Evolutionary conservation across 37 sponge, comb jelly and placozoan species (phyloP), one percentile per base, ranked within the genome.

Genomic region (Oopsacas minuta): DNA sequence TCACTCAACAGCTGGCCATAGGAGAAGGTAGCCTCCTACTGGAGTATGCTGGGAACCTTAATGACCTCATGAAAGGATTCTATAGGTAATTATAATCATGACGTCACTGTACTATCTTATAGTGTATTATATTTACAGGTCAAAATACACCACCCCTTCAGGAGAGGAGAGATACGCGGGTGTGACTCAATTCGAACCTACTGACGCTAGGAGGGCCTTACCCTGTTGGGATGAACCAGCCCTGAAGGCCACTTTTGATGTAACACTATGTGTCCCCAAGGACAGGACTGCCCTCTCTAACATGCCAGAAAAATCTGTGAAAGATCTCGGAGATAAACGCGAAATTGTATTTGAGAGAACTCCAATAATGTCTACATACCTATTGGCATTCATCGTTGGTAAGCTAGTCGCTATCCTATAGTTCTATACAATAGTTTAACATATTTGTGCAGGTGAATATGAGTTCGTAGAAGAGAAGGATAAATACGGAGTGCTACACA

Each of bases 141-240:
- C 90, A 34, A 92, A 90, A 83, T 95, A 92, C 87, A 87, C 83
- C 25, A 38, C 81, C 12, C 87, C 89, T 23, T 69, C 38, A 38
- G 82, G 53, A 0, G 88, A 89, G 75, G 90, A 90, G 81, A 37
- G 88, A 0, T 89, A 82, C 46, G 88, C 85, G 35, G 92, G 92
- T 28, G 90, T 87, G 22, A 94, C 94, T n/a, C 94, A 94, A 86
- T 94, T 94, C 87, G 94, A 94, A 61, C 82, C 98, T 20, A 90
- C 95, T 30, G 99, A 97, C 90, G 99, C 99, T 34, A 53, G 99
- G 0, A 86, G 94, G 25, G 99, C 99, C 37, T 83, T 97, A 25
- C 99, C 99, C 32, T 97, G 98, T 37, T 97, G 98, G 98, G 98
- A 97, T 83, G 98, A 97, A 53, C 98, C 98, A 20, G 91, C 92